These are phyloP conservation scores for Dryoscopus gambensis DNA, from an alignment of 2,113 vertebrate species.

Conservation along the genomic window DNA sequence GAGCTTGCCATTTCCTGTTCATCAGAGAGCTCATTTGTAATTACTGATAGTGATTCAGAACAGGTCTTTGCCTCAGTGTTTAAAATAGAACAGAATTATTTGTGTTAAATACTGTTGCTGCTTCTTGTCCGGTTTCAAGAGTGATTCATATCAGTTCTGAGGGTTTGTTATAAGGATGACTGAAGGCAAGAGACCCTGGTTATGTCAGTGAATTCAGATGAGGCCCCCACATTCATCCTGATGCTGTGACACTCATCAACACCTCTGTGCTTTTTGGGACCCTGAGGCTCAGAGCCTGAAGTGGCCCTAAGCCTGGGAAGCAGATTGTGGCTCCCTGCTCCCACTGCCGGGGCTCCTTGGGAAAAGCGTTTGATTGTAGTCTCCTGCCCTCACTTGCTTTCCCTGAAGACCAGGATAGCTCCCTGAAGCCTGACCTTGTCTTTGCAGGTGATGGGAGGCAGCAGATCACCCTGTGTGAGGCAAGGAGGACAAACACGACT, in stretches of 20 bases:
- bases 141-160: background rate
- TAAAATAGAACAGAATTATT: background rate
- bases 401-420: background rate
- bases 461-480: background rate
- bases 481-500: background rate
- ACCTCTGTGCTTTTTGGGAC: background rate
- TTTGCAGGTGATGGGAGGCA: background rate
- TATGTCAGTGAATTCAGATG: background rate
- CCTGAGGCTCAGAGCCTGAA: background rate
- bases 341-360: accelerated
- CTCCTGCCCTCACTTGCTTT: background rate
- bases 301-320: background rate
- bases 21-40: background rate
- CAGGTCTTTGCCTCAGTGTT: background rate
- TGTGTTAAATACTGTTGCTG: background rate
- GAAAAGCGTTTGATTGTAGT: background rate
- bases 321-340: background rate
- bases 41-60: background rate
- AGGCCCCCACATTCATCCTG: background rate
- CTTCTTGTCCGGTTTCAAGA: background rate
- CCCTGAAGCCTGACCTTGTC: background rate
- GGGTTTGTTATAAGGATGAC: background rate
- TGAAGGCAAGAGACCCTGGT: background rate
- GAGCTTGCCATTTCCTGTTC: background rate
- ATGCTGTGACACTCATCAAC: background rate